These are phyloP conservation scores for Galagoides demidoff DNA, from an alignment of 2,797 vertebrate species.

Conservation along the genomic window DNA sequence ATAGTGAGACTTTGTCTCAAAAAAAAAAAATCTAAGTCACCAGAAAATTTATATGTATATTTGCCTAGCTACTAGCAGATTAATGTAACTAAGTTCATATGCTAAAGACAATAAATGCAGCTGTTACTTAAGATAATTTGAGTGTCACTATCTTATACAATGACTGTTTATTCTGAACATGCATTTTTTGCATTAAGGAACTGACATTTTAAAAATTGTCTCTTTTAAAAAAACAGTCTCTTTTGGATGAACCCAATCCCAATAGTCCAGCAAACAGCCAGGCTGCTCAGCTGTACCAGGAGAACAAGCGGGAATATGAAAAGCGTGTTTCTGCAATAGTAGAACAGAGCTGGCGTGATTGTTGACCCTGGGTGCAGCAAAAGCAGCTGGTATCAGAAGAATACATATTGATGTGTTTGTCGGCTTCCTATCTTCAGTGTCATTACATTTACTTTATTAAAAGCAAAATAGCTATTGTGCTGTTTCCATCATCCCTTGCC, in stretches of 20 bases:
- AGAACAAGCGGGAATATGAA: slow-evolving; percentile 99
- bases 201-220: slow-evolving; percentile 72
- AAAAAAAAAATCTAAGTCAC: not conserved
- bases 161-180: slow-evolving; percentile 9
- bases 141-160: slow-evolving; percentile 2
- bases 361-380: slow-evolving; percentile 94
- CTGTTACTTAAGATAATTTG: slow-evolving; percentile 27
- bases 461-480: slow-evolving; percentile 95
- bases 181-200: not conserved
- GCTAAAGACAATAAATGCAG: slow-evolving; percentile 4
- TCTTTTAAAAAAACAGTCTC: slow-evolving; percentile 89
- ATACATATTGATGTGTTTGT: slow-evolving; percentile 86
- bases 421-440: slow-evolving; percentile 90
- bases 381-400: slow-evolving; percentile 91
- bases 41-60: not conserved
- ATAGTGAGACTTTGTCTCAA: too few relatives aligned
- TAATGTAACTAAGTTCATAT: not conserved
- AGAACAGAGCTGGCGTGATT: slow-evolving; percentile 99
- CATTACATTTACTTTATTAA: slow-evolving; percentile 94
- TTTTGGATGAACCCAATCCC: slow-evolving; percentile 99
- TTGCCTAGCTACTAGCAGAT: slow-evolving; percentile 25
- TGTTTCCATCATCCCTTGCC: slow-evolving; percentile 92
- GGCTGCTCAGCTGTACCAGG: slow-evolving; percentile 99
- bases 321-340: slow-evolving; percentile 99
- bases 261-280: slow-evolving; percentile 99